These are phyloP conservation scores for Pseudomyrmex concolor DNA, from an alignment of 1,140 invertebrate species.

Conservation along the genomic window DNA sequence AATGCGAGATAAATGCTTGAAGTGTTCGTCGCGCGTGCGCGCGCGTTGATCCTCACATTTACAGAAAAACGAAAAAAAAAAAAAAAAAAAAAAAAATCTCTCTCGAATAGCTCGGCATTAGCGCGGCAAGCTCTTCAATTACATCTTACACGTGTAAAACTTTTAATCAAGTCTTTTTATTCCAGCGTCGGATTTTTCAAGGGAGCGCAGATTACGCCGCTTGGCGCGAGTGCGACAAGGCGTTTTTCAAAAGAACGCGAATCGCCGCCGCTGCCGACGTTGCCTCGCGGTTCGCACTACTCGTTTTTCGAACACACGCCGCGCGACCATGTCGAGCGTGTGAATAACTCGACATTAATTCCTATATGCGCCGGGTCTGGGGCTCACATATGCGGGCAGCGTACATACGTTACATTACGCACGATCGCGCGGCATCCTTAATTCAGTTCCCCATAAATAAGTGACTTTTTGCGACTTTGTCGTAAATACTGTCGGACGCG, in stretches of 20 bases:
- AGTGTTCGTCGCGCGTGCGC: not conserved
- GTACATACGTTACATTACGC: slow-evolving; percentile 47
- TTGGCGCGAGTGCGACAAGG: not conserved
- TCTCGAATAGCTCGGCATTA: slow-evolving; percentile 57
- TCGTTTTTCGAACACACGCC: slow-evolving; percentile 40
- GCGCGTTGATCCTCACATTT: not conserved
- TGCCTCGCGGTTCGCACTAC: slow-evolving; percentile 7
- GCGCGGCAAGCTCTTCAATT: slow-evolving; percentile 44
- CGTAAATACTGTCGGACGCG: slow-evolving; percentile 48
- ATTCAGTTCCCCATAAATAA: slow-evolving; percentile 61
- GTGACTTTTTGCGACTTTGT: slow-evolving; percentile 53
- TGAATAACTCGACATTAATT: slow-evolving; percentile 62
- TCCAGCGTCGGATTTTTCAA: slow-evolving; percentile 29
- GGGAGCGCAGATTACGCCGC: slow-evolving; percentile 39
- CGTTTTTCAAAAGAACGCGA: slow-evolving; percentile 39
- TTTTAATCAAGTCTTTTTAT: slow-evolving; percentile 59
- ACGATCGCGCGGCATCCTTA: slow-evolving; percentile 50
- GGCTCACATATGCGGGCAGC: slow-evolving; percentile 15
- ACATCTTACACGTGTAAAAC: slow-evolving; percentile 54
- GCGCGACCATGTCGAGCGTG: slow-evolving; percentile 35
- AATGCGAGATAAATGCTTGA: not conserved
- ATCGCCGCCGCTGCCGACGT: not conserved
- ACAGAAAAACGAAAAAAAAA: slow-evolving; percentile 10
- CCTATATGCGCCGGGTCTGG: slow-evolving; percentile 37
- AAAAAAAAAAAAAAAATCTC: not conserved